phyloP scores from a whole-genome alignment of 2,888 invertebrate species.

The Petrolisthes manimaculis region DNA sequence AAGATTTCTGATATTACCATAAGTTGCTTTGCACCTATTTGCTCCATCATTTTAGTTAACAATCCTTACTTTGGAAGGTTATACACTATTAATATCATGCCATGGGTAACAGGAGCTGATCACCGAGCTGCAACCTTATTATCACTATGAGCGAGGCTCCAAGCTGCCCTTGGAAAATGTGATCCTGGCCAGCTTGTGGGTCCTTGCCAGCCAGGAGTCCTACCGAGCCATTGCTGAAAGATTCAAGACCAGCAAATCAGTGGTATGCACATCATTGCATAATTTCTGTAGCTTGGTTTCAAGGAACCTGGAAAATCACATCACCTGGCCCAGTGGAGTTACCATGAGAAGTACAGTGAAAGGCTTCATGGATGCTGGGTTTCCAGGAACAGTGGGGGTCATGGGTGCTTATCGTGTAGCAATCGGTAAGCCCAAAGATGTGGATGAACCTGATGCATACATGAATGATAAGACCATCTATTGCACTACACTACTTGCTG shows the following conservation, averaged over 20 bases:
- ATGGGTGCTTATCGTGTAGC: constrained; percentile 34
- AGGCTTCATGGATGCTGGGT: constrained; percentile 28
- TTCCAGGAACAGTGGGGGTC: constrained; percentile 42
- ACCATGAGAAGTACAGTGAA: constrained; percentile 12
- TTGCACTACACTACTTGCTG: constrained; percentile 41
- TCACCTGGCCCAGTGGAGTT: constrained; percentile 31
- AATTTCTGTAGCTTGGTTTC: constrained; percentile 43
- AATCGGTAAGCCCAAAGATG: constrained; percentile 47
- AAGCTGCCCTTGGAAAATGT: constrained; percentile 47
- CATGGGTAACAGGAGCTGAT: constrained; percentile 11
- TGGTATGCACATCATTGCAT: constrained; percentile 37
- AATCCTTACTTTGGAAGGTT: too few relatives aligned
- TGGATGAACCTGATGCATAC: constrained; percentile 41
- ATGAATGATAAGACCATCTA: constrained; percentile 38
- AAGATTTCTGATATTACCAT: too few relatives aligned
- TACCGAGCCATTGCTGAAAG: constrained; percentile 41
- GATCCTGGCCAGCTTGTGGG: constrained; percentile 40
- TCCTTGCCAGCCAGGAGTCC: constrained; percentile 42
- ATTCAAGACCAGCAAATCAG: constrained; percentile 47
- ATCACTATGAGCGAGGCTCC: constrained; percentile 39
- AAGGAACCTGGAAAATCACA: constrained; percentile 32
- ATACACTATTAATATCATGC: background rate
- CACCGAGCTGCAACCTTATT: constrained; percentile 34
- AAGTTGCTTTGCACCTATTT: too few relatives aligned
- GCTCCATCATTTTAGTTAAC: too few relatives aligned